Conservation (phyloP, 92 coral and sea anemone species). For the Bergia puertoricense region DNA sequence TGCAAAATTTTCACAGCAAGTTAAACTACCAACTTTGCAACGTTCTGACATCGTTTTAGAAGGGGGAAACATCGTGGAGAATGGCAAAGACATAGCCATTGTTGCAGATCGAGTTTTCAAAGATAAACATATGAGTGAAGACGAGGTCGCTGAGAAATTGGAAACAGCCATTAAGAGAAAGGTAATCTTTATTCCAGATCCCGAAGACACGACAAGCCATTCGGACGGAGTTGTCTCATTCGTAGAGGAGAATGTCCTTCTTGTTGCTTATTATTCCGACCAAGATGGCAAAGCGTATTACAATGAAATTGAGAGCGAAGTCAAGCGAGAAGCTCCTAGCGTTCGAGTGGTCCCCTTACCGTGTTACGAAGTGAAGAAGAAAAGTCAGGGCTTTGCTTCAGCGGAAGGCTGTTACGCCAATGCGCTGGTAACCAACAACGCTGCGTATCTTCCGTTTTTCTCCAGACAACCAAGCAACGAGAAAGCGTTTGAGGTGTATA, state of each 20-base stretch:
- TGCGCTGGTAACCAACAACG: conserved; percentile 59
- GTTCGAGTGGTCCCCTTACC: conserved; percentile 58
- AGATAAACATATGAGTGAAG: conserved; percentile 53
- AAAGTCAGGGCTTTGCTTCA: conserved; percentile 47
- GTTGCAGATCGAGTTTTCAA: conserved; percentile 51
- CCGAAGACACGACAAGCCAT: conserved; percentile 68
- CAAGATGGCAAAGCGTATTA: conserved; percentile 53
- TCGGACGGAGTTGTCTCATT: conserved; percentile 69
- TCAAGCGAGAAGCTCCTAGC: conserved; percentile 38
- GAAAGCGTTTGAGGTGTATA: conserved; percentile 48
- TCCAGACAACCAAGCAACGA: conserved; percentile 48
- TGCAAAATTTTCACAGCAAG: conserved; percentile 50
- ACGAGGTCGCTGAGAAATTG: conserved; percentile 34
- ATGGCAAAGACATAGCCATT: conserved; percentile 64
- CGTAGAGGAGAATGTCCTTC: conserved; percentile 51
- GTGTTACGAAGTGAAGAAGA: conserved; percentile 54
- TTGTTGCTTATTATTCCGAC: conserved; percentile 48
- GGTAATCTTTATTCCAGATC: conserved; percentile 53
- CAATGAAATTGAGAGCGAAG: conserved; percentile 45
- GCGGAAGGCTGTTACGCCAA: conserved; percentile 67
- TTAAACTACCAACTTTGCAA: conserved; percentile 55
- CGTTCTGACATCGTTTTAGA: conserved; percentile 54
- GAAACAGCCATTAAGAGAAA: conserved; percentile 55
- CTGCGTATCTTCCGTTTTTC: conserved; percentile 63
- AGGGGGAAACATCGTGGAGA: conserved; percentile 77